Evolutionary conservation across 1,140 invertebrate species (phyloP), one percentile per base, ranked within the genome.

Genomic region (Drosophila tani): DNA sequence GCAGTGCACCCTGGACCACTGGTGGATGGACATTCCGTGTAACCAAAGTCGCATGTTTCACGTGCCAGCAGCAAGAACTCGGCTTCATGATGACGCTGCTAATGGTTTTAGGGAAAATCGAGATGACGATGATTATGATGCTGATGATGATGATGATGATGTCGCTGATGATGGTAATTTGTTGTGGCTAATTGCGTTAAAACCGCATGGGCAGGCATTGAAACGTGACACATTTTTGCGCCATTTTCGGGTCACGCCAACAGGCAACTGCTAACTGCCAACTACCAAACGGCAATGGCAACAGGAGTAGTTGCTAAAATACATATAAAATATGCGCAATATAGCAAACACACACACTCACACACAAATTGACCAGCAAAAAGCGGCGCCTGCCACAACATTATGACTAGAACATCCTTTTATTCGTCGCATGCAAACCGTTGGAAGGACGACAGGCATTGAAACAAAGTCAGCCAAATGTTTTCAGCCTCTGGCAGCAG

Each of bases 121-220:
- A n/a, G 21, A 71, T 58, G 68, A 41, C 38, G 49, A 68, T 63
- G 63, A 29, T 58, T 40, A 27, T 46, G 75, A 24, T 24, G 53
- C 49, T 67, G 79, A 86, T 86, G 83, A 56, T 64, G 51, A 41
- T 53, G 21, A 29, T 64, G 56, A 45, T 70, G 51, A 49, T 82
- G 68, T n/a, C 64, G 53, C 55, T 67, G 79, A 86, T 86, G 83
- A 79, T 73, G 75, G 83, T 75, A 82, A 87, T 87, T 88, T 87
- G 84, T 77, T 87, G 83, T 71, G 73, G 83, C 83, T 86, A 86
- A 86, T 86, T 86, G 83, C 83, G 76, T 87, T 87, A 86, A 86
- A 86, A 59, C 79, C 83, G 83, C 83, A 82, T 73, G 83, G 63
- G 51, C 71, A 66, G 69, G 69, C 83, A 82, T 56, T 80, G 83